Base-by-base conservation (phyloP, 1,140 invertebrate genomes). In the Parapsyche elsis region DNA sequence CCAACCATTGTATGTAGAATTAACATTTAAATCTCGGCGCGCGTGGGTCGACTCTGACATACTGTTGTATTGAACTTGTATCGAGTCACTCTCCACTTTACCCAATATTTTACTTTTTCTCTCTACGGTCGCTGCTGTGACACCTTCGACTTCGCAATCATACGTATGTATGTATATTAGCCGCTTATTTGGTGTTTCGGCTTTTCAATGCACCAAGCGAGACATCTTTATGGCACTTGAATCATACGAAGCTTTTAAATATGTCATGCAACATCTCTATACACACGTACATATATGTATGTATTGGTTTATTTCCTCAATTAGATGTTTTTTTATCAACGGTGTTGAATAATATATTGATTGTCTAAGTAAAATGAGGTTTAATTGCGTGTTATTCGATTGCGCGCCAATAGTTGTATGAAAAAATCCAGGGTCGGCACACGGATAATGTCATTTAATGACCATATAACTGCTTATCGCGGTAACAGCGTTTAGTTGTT, bases 381-480 rank as follows among this genome's bases (percentile, higher is more conserved):
- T 38, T 38, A 38, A 38, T 38, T 38, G 30, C 30, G 30, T 38
- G 7, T 38, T 38, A 38, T 38, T 38, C 30, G 30, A 38, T 38
- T 38, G 30, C 7, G 30, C 30, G 30, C 30, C 30, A 38, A 38
- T 38, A 38, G 7, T 38, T 1, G 30, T 38, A 38, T 7, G n/a
- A 46, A 73, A 73, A 73, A 73, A 67, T 67, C 71, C 71, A 73
- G 71, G 71, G 71, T 73, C 71, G 71, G 71, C 71, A 73, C 71
- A 46, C 71, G 71, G 44, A 73, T 73, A 73, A 73, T 73, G 71
- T 73, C 71, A 73, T 73, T 73, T 73, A 73, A 73, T 73, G 71
- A 53, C 71, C 71, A 7, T 16, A 71, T 38, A 71, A 71, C 30
- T 19, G 67, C 0, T 67, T 24, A 67, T 67, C 24, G n/a, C 24